phyloP scores from a whole-genome alignment of 2,888 invertebrate genomes.

The Eumacrocentrus americanus region DNA sequence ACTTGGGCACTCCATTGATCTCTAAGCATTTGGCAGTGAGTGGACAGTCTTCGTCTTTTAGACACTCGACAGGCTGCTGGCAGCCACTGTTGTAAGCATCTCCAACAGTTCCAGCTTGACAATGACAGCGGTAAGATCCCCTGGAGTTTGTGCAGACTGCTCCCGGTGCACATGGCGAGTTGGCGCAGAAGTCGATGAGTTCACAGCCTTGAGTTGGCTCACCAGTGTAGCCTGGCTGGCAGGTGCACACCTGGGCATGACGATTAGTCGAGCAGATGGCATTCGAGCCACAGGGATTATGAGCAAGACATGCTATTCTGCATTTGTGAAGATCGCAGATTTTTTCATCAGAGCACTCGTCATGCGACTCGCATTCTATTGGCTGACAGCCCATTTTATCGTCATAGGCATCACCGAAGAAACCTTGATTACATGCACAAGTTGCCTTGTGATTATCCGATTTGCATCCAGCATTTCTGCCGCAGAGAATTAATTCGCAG shows the following conservation, averaged over 20 bases:
- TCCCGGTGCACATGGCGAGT: slow-evolving; percentile 80
- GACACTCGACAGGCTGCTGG: slow-evolving; percentile 80
- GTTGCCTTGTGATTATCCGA: slow-evolving; percentile 75
- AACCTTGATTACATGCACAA: slow-evolving; percentile 81
- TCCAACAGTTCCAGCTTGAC: slow-evolving; percentile 80
- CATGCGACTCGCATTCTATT: slow-evolving; percentile 75
- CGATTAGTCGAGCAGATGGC: slow-evolving; percentile 84
- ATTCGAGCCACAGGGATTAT: slow-evolving; percentile 85
- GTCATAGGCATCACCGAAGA: slow-evolving; percentile 75
- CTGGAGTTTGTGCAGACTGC: slow-evolving; percentile 81
- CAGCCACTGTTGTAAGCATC: slow-evolving; percentile 87
- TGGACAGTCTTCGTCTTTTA: slow-evolving; percentile 80
- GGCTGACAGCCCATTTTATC: slow-evolving; percentile 80
- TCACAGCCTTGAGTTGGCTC: slow-evolving; percentile 75
- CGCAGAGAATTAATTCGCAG: slow-evolving; percentile 77
- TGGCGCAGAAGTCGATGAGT: slow-evolving; percentile 79
- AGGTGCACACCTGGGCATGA: slow-evolving; percentile 79
- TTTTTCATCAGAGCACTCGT: slow-evolving; percentile 82
- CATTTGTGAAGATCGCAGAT: slow-evolving; percentile 83
- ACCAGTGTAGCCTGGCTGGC: slow-evolving; percentile 87
- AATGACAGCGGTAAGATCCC: slow-evolving; percentile 80
- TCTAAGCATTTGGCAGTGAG: slow-evolving; percentile 77
- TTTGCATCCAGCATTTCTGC: slow-evolving; percentile 81
- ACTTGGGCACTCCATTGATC: slow-evolving; percentile 76
- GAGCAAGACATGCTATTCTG: slow-evolving; percentile 82